Conservation (phyloP, 2,113 vertebrate species). For the Xenopus borealis region DNA sequence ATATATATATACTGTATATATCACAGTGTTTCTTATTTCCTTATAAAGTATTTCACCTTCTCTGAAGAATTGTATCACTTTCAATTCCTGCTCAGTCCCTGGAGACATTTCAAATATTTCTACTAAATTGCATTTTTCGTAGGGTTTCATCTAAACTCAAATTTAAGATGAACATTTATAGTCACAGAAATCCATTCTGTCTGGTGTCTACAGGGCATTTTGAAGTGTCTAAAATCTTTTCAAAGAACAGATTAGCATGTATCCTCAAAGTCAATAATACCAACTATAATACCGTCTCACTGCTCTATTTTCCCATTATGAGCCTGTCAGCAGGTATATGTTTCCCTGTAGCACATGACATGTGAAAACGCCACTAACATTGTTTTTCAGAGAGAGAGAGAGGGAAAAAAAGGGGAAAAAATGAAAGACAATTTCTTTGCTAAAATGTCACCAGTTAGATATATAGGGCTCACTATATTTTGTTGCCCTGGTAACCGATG, state of each 20-base stretch:
- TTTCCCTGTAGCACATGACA: constrained; percentile 79
- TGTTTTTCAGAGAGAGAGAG: constrained; percentile 79
- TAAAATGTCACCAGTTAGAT: constrained; percentile 85
- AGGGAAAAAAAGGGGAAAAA: constrained; percentile 70
- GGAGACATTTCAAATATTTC: constrained; percentile 30
- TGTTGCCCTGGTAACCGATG: constrained; percentile 80
- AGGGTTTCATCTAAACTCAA: constrained; percentile 53
- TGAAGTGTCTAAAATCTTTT: constrained; percentile 68
- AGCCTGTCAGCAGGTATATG: constrained; percentile 73
- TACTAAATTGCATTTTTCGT: constrained; percentile 41
- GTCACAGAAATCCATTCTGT: constrained; percentile 55
- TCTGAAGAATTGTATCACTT: constrained; percentile 12
- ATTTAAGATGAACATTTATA: constrained; percentile 33
- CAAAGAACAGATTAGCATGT: constrained; percentile 78
- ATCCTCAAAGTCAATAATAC: constrained; percentile 68
- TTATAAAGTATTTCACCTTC: not conserved
- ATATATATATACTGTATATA: too few relatives aligned
- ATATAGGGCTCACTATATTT: constrained; percentile 77
- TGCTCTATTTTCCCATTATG: constrained; percentile 79
- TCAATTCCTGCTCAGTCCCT: constrained; percentile 3
- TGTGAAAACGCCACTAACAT: constrained; percentile 77
- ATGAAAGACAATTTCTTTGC: constrained; percentile 82
- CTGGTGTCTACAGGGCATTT: constrained; percentile 63
- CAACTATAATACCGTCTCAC: constrained; percentile 70
- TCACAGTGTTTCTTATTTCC: not conserved